Evolutionary conservation across 2,888 invertebrate genomes (phyloP).

Genomic region (Sesia bembeciformis): DNA sequence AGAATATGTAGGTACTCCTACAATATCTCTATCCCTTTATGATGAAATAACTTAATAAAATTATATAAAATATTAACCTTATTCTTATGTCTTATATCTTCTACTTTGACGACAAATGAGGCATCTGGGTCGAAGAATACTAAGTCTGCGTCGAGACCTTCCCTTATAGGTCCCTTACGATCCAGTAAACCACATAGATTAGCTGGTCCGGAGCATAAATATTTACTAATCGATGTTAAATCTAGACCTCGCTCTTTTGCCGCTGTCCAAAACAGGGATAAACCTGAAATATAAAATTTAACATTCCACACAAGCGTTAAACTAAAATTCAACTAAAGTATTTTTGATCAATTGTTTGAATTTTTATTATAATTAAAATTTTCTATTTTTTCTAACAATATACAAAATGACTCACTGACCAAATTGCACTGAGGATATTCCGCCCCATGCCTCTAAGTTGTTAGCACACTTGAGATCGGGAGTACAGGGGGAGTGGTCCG

Average conservation of each 20-base stretch:
- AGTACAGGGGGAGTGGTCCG: constrained; percentile 81
- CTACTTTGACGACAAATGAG: constrained; percentile 68
- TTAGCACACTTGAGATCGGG: constrained; percentile 77
- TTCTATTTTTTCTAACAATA: too few relatives aligned
- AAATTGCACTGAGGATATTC: constrained; percentile 82
- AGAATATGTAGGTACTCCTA: not conserved
- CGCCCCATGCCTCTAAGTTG: constrained; percentile 82
- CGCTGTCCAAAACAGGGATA: constrained; percentile 81
- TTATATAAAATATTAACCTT: constrained; percentile 58
- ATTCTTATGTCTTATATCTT: constrained; percentile 79
- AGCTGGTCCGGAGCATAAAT: constrained; percentile 77
- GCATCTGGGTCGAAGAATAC: constrained; percentile 81
- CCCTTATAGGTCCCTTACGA: constrained; percentile 76
- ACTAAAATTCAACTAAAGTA: too few relatives aligned
- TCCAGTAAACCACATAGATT: constrained; percentile 75
- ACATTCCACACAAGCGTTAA: not conserved
- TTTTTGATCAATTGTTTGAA: too few relatives aligned
- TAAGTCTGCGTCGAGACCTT: constrained; percentile 81
- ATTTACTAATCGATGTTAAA: constrained; percentile 70
- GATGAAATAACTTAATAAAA: too few relatives aligned
- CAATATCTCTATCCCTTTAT: not conserved
- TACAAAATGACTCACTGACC: constrained; percentile 41
- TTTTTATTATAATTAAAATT: too few relatives aligned
- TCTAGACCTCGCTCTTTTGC: constrained; percentile 68
- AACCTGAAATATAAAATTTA: constrained; percentile 41